Conservation (phyloP, 2,888 invertebrate genomes). For the Epirrita christyi region DNA sequence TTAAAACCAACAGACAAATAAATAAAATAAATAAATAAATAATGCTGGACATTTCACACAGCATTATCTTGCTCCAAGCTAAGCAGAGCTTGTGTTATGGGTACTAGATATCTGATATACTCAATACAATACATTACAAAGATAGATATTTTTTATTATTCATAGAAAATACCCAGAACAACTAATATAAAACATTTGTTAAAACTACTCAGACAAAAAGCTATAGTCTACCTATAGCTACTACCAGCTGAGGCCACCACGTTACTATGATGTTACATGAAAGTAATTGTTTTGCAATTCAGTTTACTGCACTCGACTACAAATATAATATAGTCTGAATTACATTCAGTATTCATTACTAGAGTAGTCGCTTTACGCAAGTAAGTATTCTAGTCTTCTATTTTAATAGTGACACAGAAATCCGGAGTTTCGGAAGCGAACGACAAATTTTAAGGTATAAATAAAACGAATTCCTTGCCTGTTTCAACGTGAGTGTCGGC, state of each 20-base stretch:
- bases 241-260: too few relatives aligned
- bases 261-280: too few relatives aligned
- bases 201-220: too few relatives aligned
- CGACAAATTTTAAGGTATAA: slow-evolving; percentile 66
- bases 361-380: slow-evolving; percentile 37
- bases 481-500: slow-evolving; percentile 22
- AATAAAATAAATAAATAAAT: not conserved
- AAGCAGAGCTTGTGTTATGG: too few relatives aligned
- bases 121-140: too few relatives aligned
- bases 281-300: not conserved
- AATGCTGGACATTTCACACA: too few relatives aligned
- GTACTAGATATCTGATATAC: too few relatives aligned
- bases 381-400: slow-evolving; percentile 47
- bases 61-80: too few relatives aligned
- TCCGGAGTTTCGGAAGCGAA: slow-evolving; percentile 49
- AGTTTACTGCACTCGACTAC: not conserved
- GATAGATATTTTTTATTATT: too few relatives aligned
- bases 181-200: not conserved
- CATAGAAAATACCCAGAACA: too few relatives aligned
- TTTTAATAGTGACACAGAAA: slow-evolving; percentile 63
- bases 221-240: too few relatives aligned
- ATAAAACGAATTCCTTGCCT: slow-evolving; percentile 49
- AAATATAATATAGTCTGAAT: slow-evolving; percentile 13
- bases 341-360: slow-evolving; percentile 24
- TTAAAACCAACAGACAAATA: slow-evolving; percentile 1